Conservation (phyloP, 2,113 vertebrate genomes). For the Mormoops blainvillei region DNA sequence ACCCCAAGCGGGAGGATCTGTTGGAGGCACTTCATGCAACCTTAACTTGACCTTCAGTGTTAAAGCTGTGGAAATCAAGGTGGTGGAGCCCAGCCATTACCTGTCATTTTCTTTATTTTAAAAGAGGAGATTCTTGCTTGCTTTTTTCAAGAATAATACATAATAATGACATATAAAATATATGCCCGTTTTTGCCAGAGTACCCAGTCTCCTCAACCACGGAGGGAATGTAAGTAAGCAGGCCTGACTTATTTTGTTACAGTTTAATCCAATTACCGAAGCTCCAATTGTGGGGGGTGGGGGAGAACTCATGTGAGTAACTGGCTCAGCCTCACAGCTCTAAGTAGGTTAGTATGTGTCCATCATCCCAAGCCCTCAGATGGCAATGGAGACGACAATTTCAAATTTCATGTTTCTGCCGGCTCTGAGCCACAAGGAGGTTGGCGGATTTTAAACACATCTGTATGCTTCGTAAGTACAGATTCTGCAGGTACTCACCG, state of each 20-base stretch:
- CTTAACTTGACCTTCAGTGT: background rate
- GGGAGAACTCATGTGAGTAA: conserved; percentile 5
- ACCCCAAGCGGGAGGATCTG: background rate
- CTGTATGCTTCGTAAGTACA: conserved; percentile 6
- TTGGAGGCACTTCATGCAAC: background rate
- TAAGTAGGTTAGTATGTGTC: conserved; percentile 41
- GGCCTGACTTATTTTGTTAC: conserved; percentile 32
- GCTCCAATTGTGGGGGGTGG: background rate
- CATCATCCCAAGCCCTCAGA: conserved; percentile 21
- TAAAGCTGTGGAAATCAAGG: background rate
- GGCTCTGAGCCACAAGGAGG: conserved; percentile 7
- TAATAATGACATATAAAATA: conserved; percentile 10
- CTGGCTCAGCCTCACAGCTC: background rate
- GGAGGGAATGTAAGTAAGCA: background rate
- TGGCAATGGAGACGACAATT: conserved; percentile 36
- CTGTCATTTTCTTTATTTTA: conserved; percentile 2
- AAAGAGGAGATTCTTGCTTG: conserved; percentile 16
- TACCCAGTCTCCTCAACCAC: background rate
- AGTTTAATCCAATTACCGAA: conserved; percentile 53
- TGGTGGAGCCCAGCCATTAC: background rate
- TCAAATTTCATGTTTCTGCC: conserved; percentile 32
- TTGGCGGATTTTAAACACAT: conserved; percentile 43
- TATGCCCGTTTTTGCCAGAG: conserved; percentile 9
- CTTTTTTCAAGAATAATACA: conserved; percentile 12
- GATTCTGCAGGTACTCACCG: background rate